Conservation (phyloP, 2,888 invertebrate species). For the Mellilla xanthometata region DNA sequence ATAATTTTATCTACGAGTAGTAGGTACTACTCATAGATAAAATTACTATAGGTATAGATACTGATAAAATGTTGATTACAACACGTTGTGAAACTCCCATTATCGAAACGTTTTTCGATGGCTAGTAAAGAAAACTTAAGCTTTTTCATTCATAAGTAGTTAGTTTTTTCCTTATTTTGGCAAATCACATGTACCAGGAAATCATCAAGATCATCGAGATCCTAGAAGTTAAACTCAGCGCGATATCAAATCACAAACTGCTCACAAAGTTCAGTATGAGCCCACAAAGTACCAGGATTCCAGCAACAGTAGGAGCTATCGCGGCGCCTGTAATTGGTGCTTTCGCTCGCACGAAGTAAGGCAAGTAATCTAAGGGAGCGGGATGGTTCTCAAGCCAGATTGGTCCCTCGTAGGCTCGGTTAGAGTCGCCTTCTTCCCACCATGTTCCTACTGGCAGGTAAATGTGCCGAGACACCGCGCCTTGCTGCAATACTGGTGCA, state of each 20-base stretch:
- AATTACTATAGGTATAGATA: too few species aligned
- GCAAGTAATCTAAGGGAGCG: conserved; percentile 86
- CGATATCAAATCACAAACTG: conserved; percentile 6
- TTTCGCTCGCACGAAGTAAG: conserved; percentile 82
- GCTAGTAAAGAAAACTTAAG: too few species aligned
- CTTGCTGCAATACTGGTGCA: conserved; percentile 88
- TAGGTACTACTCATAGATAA: too few species aligned
- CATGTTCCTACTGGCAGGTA: conserved; percentile 90
- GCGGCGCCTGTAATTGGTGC: conserved; percentile 32
- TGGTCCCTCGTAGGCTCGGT: conserved; percentile 78
- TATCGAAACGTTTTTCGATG: too few species aligned
- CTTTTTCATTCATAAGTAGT: too few species aligned
- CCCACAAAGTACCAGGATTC: conserved; percentile 41
- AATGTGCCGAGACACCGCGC: conserved; percentile 84
- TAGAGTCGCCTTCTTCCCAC: conserved; percentile 83
- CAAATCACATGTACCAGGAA: too few species aligned
- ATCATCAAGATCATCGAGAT: too few species aligned
- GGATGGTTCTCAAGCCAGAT: conserved; percentile 84
- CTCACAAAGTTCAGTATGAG: conserved; percentile 34
- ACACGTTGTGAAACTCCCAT: too few species aligned
- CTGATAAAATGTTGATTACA: too few species aligned
- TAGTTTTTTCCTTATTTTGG: too few species aligned
- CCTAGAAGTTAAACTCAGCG: too few species aligned
- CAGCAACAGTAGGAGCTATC: conserved; percentile 34
- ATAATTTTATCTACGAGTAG: too few species aligned